Percentiles rank a stretch among this genome's conserved stretches.
These are phyloP conservation scores for Eupithecia tripunctaria DNA, from an alignment of 2,888 invertebrate genomes.

Conservation along the genomic window DNA sequence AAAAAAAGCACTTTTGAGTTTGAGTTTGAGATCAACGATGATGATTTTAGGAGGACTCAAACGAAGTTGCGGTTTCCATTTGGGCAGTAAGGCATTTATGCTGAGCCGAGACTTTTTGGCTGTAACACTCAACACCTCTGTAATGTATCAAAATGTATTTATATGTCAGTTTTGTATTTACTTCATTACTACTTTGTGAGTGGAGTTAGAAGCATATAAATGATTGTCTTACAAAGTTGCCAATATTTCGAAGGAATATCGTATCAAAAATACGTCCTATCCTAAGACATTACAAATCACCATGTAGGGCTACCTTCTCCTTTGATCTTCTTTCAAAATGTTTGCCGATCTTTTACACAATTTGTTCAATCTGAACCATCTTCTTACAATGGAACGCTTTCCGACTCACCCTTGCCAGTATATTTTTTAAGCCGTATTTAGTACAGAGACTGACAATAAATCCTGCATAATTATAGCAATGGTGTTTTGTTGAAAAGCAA, in stretches of 20 bases:
- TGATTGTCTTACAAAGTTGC: neutral
- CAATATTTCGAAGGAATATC: neutral
- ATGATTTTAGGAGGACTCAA: neutral
- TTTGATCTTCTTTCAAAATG: neutral
- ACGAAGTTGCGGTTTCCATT: neutral
- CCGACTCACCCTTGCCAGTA: slow-evolving; percentile 2
- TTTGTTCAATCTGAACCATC: neutral
- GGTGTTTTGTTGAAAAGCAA: slow-evolving; percentile 79
- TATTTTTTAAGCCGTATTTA: slow-evolving; percentile 32
- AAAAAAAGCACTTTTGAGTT: no score
- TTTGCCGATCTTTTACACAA: neutral
- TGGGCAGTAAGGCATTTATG: no score
- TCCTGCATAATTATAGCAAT: slow-evolving; percentile 76
- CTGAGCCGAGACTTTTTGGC: no score
- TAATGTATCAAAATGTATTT: no score
- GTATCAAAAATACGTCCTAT: no score
- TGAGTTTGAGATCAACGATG: neutral
- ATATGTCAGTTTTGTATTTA: no score
- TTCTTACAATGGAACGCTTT: neutral
- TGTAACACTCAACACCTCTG: no score
- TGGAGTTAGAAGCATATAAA: no score
- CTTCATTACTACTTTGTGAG: no score
- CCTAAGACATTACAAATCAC: no score
- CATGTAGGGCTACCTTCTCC: neutral
- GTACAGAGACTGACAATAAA: slow-evolving; percentile 72